Evolutionary conservation across 2,888 invertebrate genomes (phyloP), one percentile per base, ranked within the genome.

Genomic region (Agriopis marginaria): DNA sequence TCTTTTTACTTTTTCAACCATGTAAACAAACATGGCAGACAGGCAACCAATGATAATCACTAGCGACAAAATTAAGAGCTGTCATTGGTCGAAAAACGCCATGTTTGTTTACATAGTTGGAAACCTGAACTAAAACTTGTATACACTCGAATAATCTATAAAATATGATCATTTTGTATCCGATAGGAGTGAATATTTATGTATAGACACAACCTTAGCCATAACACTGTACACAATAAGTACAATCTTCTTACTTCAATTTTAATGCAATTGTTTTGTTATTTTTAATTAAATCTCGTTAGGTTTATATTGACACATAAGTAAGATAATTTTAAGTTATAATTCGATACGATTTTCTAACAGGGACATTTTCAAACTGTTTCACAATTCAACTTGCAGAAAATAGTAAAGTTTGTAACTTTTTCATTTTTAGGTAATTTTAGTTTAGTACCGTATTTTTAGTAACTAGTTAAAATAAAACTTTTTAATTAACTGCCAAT

Each of bases 231-330:
- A 90, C 86, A 89, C 58, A 55, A 73, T 75, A 90, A 90, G 90
- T 90, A 90, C 90, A 90, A 89, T 86, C 74, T 79, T 75, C 66
- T 71, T 79, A 75, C 77, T 75, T 80, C 74, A 77, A 77, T 81
- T 75, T 75, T 76, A 88, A 91, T 90, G 90, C 92, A 91, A 91
- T 87, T 85, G 79, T 83, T 80, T 79, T 78, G 83, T 86, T 83
- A 79, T 76, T 79, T 54, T 82, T 79, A 82, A 78, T 85, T 87
- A 83, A 90, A 91, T 92, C 91, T 92, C 91, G 84, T 87, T 90
- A 89, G 87, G 75, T 82, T 82, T 82, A 80, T 78, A 80, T 78
- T 54, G 53, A 63, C 65, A 58, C 66, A 42, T 73, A 70, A 59
- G 50, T 73, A 66, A 56, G 39, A 32, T 64, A 56, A 39, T 51